Evolutionary conservation across 1,140 invertebrate genomes (phyloP), one percentile per base, ranked within the genome.

Genomic region (Trichonephila clavipes): DNA sequence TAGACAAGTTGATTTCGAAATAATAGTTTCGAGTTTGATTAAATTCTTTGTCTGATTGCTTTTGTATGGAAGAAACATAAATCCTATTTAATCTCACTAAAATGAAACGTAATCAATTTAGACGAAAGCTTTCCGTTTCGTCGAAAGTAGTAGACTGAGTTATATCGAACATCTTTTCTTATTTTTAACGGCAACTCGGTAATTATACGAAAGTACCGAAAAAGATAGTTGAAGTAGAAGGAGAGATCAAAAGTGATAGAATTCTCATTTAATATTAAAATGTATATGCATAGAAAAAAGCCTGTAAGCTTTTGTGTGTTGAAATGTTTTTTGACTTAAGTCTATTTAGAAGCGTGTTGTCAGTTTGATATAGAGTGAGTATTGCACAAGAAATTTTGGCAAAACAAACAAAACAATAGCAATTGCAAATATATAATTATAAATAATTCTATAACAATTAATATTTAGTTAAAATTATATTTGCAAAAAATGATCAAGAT

Each of bases 51-150:
- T 62, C 86, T 66, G 62, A 88, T 88, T 88, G 86, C 62, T 88
- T 88, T 88, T 34, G 58, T 66, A 66, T 62, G 18, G 59, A 64
- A 58, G 59, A 44, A 62, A 64, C 59, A 66, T 66, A 88, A 88
- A 66, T 88, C 62, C 86, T 34, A 88, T 88, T 88, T 64, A 88
- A 88, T 88, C 86, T 62, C 59, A 40, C 86, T 59, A 62, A 66
- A 88, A 88, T 88, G 86, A 64, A 62, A 88, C 62, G 58, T 66
- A 88, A 88, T 88, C 86, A 66, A 88, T 88, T 88, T 58, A 62
- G n/a, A 40, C 24, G 61, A 64, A 88, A 88, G 86, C 62, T 88
- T 88, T 62, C 59, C 64, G 34, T 88, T 44, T 6, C 34, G 19
- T 21, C 62, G 24, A 62, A 88, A 88, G 40, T 88, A 85, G 58